Evolutionary conservation across 2,113 vertebrate species (phyloP).

Genomic region (Alosa alosa): DNA sequence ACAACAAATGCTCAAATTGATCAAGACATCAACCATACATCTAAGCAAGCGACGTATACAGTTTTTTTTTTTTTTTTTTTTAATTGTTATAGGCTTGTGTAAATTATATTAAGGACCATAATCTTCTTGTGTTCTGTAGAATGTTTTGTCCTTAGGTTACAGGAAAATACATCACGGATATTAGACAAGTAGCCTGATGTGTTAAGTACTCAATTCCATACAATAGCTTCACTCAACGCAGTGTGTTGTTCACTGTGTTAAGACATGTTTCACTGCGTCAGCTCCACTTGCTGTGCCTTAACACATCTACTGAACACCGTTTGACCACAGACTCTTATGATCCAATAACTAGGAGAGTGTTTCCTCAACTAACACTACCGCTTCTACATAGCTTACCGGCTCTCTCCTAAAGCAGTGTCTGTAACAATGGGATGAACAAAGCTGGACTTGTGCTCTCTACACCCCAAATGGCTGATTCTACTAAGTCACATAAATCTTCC

Average conservation of each 20-base stretch:
- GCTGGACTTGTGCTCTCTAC: not conserved
- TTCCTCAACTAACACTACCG: not conserved
- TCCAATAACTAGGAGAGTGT: not conserved
- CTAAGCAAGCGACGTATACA: not conserved
- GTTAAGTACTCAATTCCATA: not conserved
- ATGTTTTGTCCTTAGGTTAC: conserved; percentile 26
- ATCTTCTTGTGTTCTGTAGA: conserved; percentile 2
- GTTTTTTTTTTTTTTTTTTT: not conserved
- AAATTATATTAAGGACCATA: not conserved
- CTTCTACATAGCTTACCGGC: not conserved
- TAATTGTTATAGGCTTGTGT: not conserved
- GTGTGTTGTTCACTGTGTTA: conserved; percentile 44
- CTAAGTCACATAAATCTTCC: not conserved
- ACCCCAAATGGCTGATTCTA: not conserved
- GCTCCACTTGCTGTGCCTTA: conserved; percentile 79
- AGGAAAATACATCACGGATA: conserved; percentile 2
- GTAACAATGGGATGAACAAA: not conserved
- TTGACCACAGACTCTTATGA: conserved; percentile 45
- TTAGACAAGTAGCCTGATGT: conserved; percentile 19
- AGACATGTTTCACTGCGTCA: conserved; percentile 46
- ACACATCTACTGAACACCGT: conserved; percentile 65
- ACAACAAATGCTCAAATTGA: not conserved
- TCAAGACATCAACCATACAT: not conserved
- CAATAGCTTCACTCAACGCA: conserved; percentile 34
- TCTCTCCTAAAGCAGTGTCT: not conserved